These are phyloP conservation scores for Syngnathus scovelli DNA, from an alignment of 2,113 vertebrate genomes.

Conservation along the genomic window DNA sequence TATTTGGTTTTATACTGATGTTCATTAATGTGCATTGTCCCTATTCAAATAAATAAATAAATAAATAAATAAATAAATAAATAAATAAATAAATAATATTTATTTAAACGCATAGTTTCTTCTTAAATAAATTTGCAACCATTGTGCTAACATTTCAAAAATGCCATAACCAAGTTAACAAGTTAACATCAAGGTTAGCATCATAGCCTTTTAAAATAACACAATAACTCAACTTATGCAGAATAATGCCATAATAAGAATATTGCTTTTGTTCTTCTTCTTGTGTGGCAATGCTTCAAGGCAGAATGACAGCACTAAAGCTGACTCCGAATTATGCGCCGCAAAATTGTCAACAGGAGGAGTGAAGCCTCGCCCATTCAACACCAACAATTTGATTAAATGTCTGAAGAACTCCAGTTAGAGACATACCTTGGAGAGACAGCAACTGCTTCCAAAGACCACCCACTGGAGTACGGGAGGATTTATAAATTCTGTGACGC, in stretches of 20 bases:
- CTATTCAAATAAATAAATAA: too few relatives aligned
- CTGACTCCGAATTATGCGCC: not conserved
- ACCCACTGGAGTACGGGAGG: not conserved
- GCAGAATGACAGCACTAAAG: not conserved
- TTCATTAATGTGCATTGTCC: too few relatives aligned
- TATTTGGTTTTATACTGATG: too few relatives aligned
- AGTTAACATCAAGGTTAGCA: not conserved
- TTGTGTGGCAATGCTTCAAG: not conserved
- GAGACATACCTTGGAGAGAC: not conserved
- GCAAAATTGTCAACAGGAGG: not conserved
- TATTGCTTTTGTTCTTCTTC: not conserved
- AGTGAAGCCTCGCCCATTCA: not conserved
- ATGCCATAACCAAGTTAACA: not conserved
- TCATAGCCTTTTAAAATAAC: not conserved
- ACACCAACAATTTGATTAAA: not conserved
- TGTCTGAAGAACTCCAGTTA: not conserved
- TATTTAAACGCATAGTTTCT: too few relatives aligned
- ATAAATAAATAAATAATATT: too few relatives aligned
- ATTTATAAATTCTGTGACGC: not conserved
- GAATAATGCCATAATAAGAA: not conserved
- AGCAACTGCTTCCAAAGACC: not conserved
- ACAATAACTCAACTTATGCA: not conserved
- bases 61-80: too few relatives aligned
- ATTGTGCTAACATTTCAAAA: not conserved
- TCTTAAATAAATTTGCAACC: not conserved